Evolutionary conservation across 2,888 invertebrate genomes (phyloP).

Genomic region (Junonia oenone): DNA sequence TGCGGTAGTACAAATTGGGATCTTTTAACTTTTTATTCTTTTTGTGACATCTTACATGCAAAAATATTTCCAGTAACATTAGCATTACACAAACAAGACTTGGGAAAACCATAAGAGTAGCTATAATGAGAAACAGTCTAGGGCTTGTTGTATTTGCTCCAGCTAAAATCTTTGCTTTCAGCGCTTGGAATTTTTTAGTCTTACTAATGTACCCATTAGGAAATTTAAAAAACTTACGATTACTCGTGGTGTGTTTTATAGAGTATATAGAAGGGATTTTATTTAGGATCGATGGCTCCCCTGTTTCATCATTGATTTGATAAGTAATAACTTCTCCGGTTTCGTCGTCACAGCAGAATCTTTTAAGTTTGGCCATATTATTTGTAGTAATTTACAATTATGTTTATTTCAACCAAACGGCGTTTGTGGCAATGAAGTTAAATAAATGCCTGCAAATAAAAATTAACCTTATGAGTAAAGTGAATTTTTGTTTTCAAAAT

Average conservation of each 20-base stretch:
- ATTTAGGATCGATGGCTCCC: slow-evolving; percentile 54
- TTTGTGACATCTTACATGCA: slow-evolving; percentile 84
- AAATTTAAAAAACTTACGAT: slow-evolving; percentile 42
- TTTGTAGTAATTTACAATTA: neutral
- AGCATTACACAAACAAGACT: slow-evolving; percentile 72
- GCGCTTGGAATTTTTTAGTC: slow-evolving; percentile 52
- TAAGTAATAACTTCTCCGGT: slow-evolving; percentile 72
- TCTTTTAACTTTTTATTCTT: slow-evolving; percentile 81
- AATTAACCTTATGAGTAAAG: neutral
- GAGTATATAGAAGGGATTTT: slow-evolving; percentile 27
- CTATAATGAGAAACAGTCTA: slow-evolving; percentile 79
- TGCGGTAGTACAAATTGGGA: slow-evolving; percentile 81
- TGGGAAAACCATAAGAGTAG: slow-evolving; percentile 80
- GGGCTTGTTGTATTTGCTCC: slow-evolving; percentile 62
- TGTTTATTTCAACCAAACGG: neutral
- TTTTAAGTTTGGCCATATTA: slow-evolving; percentile 37
- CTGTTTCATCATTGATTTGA: slow-evolving; percentile 71
- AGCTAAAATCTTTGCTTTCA: slow-evolving; percentile 57
- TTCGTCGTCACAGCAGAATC: slow-evolving; percentile 65
- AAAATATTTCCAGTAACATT: slow-evolving; percentile 77
- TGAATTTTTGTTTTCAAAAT: neutral
- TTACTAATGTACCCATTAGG: slow-evolving; percentile 49
- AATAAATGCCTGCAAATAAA: neutral
- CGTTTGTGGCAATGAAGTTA: neutral
- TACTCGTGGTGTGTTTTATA: slow-evolving; percentile 13